phyloP scores from a whole-genome alignment of 2,888 invertebrate genomes.

The Nomada ruficornis region DNA sequence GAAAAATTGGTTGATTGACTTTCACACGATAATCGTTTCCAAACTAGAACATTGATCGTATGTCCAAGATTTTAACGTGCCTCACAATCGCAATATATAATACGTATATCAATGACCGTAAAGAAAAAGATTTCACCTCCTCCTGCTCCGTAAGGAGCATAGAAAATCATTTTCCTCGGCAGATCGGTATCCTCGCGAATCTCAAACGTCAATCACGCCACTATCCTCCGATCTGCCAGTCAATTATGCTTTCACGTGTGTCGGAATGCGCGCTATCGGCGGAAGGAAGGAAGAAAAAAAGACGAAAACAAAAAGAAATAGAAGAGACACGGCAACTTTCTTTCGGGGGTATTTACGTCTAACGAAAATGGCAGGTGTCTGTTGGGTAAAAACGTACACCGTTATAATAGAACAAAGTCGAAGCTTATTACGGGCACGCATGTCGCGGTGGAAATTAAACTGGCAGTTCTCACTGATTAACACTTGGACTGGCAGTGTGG shows the following conservation, averaged over 20 bases:
- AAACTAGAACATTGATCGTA: no score
- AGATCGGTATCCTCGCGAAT: slow-evolving; percentile 1
- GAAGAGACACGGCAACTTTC: slow-evolving; percentile 36
- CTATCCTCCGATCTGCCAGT: neutral
- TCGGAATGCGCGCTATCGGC: slow-evolving; percentile 12
- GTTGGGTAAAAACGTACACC: slow-evolving; percentile 35
- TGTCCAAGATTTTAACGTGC: no score
- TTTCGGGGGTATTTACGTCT: slow-evolving; percentile 33
- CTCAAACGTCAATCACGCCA: slow-evolving; percentile 13
- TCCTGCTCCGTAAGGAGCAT: neutral
- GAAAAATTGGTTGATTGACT: no score
- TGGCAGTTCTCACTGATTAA: slow-evolving; percentile 63
- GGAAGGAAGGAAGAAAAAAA: neutral
- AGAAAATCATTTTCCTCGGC: neutral
- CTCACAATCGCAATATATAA: no score
- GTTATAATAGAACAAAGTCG: slow-evolving; percentile 62
- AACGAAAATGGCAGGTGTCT: slow-evolving; percentile 61
- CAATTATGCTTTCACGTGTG: slow-evolving; percentile 46
- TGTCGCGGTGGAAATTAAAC: slow-evolving; percentile 61
- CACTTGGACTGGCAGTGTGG: slow-evolving; percentile 52
- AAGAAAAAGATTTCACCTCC: no score
- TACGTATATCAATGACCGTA: no score
- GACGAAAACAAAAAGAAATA: neutral
- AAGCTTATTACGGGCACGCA: slow-evolving; percentile 63
- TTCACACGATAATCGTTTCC: no score